A percentile compares a stretch with the other conserved stretches of the same genome.
phyloP scores from a whole-genome alignment of 1,140 invertebrate genomes.

The Phortica variegata region DNA sequence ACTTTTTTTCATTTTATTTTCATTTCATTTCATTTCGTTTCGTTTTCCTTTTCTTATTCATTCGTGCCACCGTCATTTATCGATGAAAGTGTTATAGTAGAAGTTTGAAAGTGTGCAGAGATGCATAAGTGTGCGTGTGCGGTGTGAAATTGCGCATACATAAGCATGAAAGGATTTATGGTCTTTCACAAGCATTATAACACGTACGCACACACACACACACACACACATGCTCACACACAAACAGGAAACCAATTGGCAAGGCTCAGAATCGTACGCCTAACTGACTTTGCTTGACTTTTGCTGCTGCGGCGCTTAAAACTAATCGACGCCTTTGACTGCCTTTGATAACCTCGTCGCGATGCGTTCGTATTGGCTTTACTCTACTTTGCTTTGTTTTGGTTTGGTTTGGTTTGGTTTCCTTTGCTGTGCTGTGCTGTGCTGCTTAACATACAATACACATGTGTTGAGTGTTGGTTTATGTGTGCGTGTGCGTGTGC shows the following conservation, averaged over 20 bases:
- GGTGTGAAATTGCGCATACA: slow-evolving; percentile 52
- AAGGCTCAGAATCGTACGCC: slow-evolving; percentile 24
- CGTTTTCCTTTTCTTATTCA: too few relatives aligned
- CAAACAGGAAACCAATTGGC: slow-evolving; percentile 32
- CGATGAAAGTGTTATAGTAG: neutral
- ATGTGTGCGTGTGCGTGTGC: slow-evolving; percentile 21
- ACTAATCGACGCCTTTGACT: slow-evolving; percentile 34
- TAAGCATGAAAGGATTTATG: slow-evolving; percentile 49
- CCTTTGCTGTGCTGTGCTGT: too few relatives aligned
- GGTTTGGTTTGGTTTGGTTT: too few relatives aligned
- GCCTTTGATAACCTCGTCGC: slow-evolving; percentile 6
- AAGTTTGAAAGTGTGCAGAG: neutral
- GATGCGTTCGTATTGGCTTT: too few relatives aligned
- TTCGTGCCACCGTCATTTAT: slow-evolving; percentile 1
- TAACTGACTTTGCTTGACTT: slow-evolving; percentile 18
- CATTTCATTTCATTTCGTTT: neutral
- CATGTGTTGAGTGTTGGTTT: neutral
- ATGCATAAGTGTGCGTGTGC: slow-evolving; percentile 19
- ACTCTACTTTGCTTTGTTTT: too few relatives aligned
- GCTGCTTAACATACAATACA: slow-evolving; percentile 4
- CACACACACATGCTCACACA: too few relatives aligned
- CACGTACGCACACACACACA: too few relatives aligned
- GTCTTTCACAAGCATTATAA: slow-evolving; percentile 50
- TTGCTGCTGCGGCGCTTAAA: slow-evolving; percentile 35
- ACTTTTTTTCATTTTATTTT: slow-evolving; percentile 9